phyloP scores from a whole-genome alignment of 2,113 vertebrate genomes.

The Tupaia chinensis region DNA sequence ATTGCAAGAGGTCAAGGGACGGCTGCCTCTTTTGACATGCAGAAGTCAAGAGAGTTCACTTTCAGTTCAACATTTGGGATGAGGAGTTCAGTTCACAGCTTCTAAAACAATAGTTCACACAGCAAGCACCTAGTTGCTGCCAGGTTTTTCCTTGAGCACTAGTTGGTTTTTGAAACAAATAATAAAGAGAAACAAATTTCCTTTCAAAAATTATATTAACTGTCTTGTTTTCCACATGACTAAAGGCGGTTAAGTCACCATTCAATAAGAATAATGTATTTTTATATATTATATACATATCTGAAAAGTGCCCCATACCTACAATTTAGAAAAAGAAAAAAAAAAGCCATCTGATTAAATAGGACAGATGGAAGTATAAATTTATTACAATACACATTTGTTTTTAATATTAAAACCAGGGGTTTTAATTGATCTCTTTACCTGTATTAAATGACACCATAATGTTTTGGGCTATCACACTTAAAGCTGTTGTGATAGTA shows the following conservation, averaged over 20 bases:
- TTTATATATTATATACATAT: not conserved
- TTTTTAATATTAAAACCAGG: not conserved
- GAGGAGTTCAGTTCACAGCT: not conserved
- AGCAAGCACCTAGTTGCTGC: not conserved
- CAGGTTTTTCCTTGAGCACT: not conserved
- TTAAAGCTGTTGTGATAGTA: not conserved
- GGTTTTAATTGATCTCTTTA: constrained; percentile 50
- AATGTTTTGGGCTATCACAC: not conserved
- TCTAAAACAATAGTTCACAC: not conserved
- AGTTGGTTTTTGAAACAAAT: constrained; percentile 1
- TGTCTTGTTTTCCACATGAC: not conserved
- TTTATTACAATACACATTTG: not conserved
- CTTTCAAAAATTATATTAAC: not conserved
- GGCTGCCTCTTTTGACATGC: not conserved
- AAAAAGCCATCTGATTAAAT: not conserved
- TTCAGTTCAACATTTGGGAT: not conserved
- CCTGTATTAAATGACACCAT: not conserved
- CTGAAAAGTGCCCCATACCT: not conserved
- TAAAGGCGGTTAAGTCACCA: not conserved
- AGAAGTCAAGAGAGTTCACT: not conserved
- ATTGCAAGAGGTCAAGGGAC: not conserved
- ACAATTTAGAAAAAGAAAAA: not conserved
- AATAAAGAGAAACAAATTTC: not conserved
- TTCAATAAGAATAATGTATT: not conserved
- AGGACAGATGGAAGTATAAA: not conserved